phyloP scores from a whole-genome alignment of 2,113 vertebrate genomes.

The Hemicordylus capensis region DNA sequence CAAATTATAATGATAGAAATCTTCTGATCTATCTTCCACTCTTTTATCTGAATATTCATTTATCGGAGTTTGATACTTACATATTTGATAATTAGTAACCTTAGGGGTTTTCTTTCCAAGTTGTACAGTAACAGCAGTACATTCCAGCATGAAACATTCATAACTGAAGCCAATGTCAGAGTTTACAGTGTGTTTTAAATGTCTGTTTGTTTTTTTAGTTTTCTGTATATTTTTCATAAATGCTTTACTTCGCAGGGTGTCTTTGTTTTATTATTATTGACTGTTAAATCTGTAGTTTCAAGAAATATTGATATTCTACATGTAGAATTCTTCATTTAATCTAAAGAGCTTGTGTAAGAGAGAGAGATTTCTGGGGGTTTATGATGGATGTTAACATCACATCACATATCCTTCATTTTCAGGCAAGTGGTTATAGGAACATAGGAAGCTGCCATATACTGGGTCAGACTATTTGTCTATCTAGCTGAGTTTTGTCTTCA shows the following conservation, averaged over 20 bases:
- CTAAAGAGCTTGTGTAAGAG: not conserved
- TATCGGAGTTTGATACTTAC: not conserved
- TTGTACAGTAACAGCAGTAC: not conserved
- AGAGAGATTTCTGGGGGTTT: not conserved
- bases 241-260: not conserved
- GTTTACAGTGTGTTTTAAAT: conserved; percentile 5
- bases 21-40: not conserved
- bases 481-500: too few relatives aligned
- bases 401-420: not conserved
- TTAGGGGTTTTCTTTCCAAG: not conserved
- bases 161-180: not conserved
- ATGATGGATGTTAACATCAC: not conserved
- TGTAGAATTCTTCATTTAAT: not conserved
- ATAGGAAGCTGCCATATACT: too few relatives aligned
- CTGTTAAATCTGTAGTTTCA: not conserved
- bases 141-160: not conserved
- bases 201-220: not conserved
- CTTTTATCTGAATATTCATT: not conserved
- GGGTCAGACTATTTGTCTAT: too few relatives aligned
- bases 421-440: too few relatives aligned
- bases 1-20: not conserved
- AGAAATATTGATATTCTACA: not conserved
- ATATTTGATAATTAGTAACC: not conserved
- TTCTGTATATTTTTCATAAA: conserved; percentile 17
- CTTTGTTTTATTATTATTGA: not conserved